A percentile compares a stretch with the other conserved stretches of the same genome.
Conservation (phyloP, 1,140 invertebrate genomes). For the Druon quercuslanigerum region DNA sequence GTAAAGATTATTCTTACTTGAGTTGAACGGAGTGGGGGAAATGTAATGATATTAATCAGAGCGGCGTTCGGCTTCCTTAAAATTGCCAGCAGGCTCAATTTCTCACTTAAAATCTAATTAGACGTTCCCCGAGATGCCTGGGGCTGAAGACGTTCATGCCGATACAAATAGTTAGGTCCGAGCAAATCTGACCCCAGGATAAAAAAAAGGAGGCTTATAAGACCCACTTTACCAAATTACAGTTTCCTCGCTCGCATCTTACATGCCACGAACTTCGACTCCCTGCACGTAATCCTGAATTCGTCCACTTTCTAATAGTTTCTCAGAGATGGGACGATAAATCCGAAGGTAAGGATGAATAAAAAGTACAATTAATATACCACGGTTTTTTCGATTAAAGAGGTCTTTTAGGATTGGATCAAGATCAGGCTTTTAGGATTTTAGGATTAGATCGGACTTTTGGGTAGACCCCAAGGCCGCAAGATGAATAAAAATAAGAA, state of each 20-base stretch:
- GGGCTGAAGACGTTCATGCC: conserved; percentile 42
- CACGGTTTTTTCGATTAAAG: no score
- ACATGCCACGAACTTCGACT: conserved; percentile 46
- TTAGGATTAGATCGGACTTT: no score
- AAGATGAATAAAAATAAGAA: no score
- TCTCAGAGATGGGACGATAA: background rate
- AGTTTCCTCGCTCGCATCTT: conserved; percentile 65
- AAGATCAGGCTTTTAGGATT: no score
- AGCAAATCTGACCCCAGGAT: conserved; percentile 66
- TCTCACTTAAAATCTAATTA: conserved; percentile 76
- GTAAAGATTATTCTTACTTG: conserved; percentile 13
- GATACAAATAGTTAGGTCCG: conserved; percentile 49
- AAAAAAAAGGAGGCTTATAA: conserved; percentile 64
- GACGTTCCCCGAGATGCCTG: conserved; percentile 55
- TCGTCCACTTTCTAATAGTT: conserved; percentile 30
- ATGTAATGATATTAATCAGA: conserved; percentile 75
- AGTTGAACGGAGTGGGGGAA: conserved; percentile 12
- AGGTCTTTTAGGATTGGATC: no score
- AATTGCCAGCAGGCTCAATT: conserved; percentile 75
- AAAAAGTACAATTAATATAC: no score
- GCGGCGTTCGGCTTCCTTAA: conserved; percentile 74
- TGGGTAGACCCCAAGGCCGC: no score
- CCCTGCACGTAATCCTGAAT: conserved; percentile 18
- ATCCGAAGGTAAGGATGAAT: no score
- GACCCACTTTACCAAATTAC: conserved; percentile 71